Evolutionary conservation across 2,888 invertebrate species (phyloP).

Genomic region (Amblyjoppa proteus): DNA sequence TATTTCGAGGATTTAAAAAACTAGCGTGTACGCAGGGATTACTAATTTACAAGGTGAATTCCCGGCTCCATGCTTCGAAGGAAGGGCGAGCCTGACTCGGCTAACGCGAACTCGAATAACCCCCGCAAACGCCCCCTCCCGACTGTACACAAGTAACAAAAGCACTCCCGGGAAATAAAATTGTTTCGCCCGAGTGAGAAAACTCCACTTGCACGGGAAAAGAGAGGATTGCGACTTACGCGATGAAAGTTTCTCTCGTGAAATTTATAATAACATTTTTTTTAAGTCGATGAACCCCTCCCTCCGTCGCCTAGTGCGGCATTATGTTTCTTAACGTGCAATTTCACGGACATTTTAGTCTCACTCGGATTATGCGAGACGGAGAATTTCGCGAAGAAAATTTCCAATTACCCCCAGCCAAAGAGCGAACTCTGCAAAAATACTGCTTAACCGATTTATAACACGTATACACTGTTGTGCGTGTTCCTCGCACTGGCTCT

Average conservation of each 20-base stretch:
- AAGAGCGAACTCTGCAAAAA: conserved; percentile 12
- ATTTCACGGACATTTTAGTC: conserved; percentile 38
- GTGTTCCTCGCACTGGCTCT: neutral
- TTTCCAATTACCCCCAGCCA: conserved; percentile 20
- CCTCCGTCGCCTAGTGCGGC: neutral
- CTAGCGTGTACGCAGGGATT: conserved; percentile 12
- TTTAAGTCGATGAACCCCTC: neutral
- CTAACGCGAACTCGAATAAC: conserved; percentile 40
- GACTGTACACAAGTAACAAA: conserved; percentile 47
- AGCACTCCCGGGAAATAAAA: conserved; percentile 59
- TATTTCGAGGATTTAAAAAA: conserved; percentile 62
- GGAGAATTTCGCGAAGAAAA: conserved; percentile 23
- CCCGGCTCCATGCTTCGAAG: conserved; percentile 52
- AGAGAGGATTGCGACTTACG: conserved; percentile 25
- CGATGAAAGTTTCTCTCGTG: conserved; percentile 37
- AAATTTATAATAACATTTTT: neutral
- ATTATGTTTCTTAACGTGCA: conserved; percentile 18
- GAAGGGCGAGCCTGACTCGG: conserved; percentile 47
- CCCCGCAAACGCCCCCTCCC: neutral
- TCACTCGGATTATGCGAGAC: conserved; percentile 7
- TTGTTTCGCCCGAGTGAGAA: conserved; percentile 40
- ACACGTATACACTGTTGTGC: conserved; percentile 12
- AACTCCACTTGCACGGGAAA: conserved; percentile 47
- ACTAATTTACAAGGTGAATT: conserved; percentile 41
- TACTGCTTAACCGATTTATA: conserved; percentile 24